phyloP scores from a whole-genome alignment of 2,888 invertebrate species.

The Oithona nana region DNA sequence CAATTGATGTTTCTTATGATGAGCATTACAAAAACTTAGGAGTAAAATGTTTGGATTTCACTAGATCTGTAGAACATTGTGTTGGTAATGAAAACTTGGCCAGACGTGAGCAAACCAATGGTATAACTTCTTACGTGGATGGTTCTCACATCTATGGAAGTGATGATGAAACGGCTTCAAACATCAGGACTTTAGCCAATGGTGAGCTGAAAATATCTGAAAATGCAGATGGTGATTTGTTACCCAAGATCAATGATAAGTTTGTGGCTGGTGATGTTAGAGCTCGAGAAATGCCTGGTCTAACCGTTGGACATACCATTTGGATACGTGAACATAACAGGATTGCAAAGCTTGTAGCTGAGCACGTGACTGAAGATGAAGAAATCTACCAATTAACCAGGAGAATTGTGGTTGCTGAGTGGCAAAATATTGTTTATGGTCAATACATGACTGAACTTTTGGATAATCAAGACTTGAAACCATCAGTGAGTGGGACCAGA shows the following conservation, averaged over 20 bases:
- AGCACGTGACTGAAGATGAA: constrained; percentile 24
- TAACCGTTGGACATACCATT: not conserved
- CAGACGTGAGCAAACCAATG: not conserved
- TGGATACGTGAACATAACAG: constrained; percentile 32
- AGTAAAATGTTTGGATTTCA: constrained; percentile 75
- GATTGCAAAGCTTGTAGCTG: constrained; percentile 48
- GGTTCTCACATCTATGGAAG: not conserved
- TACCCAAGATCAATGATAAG: not conserved
- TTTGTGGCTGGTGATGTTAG: not conserved
- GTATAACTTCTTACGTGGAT: not conserved
- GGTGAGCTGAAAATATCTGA: not conserved
- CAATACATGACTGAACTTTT: constrained; percentile 60
- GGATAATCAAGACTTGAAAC: constrained; percentile 28
- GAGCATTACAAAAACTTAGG: constrained; percentile 63
- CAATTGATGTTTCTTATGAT: constrained; percentile 78
- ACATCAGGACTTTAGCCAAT: not conserved
- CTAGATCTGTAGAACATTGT: constrained; percentile 28
- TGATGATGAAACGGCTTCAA: not conserved
- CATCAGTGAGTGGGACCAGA: not conserved
- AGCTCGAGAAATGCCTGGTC: not conserved
- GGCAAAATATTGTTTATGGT: constrained; percentile 65
- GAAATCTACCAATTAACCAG: constrained; percentile 31
- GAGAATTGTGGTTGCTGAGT: constrained; percentile 55
- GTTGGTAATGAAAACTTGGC: too few relatives aligned
- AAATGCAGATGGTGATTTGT: not conserved